Base-by-base conservation (phyloP, 2,888 invertebrate species). In the Neoscelio sp. region DNA sequence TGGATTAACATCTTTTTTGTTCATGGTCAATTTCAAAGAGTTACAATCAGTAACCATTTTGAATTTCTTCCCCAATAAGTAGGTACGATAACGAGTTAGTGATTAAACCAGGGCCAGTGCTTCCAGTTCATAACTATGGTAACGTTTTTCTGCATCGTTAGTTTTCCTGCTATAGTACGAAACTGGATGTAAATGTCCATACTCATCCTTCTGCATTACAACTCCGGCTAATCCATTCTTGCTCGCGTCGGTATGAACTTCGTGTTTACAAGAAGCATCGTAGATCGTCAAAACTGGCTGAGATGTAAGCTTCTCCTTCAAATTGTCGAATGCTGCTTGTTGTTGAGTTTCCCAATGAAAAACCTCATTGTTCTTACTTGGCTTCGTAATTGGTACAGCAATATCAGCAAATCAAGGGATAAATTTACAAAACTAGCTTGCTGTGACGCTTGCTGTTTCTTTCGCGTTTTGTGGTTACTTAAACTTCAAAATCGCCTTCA, bases 351-450 rank as follows among this genome's bases (percentile, higher is more conserved):
- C 42, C 15, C 15, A 42, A 6, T 3, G 2, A 6, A 13, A 42
- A 6, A 2, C 18, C 13, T 12, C 15, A 6, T 42, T 8, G 2
- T 13, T 42, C 15, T 18, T 42, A 3, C 2, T n/a, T 2, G n/a
- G 2, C n/a, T n/a, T 33, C 10, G 2, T 7, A 7, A 33, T 6
- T 10, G 82, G 80, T 56, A 48, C 44, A 4, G 80, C 77, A 8
- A 79, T 64, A 2, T 30, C 10, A 0, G 82, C 83, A 17, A 76
- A 82, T 5, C 78, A 50, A 30, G 44, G 65, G 0, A 83, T 52
- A 46, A 80, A 83, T 52, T 76, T 80, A 8, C 83, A 26, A 48
- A 82, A 82, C 44, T 82, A 84, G 5, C 77, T 64, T 4, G 82
- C 82, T 8, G 82, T 15, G 28, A 84, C 82, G 48, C 76, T 73